A percentile compares a stretch with the other conserved stretches of the same genome.
Conservation (phyloP, 2,797 vertebrate genomes). For the Botia kubotai region DNA sequence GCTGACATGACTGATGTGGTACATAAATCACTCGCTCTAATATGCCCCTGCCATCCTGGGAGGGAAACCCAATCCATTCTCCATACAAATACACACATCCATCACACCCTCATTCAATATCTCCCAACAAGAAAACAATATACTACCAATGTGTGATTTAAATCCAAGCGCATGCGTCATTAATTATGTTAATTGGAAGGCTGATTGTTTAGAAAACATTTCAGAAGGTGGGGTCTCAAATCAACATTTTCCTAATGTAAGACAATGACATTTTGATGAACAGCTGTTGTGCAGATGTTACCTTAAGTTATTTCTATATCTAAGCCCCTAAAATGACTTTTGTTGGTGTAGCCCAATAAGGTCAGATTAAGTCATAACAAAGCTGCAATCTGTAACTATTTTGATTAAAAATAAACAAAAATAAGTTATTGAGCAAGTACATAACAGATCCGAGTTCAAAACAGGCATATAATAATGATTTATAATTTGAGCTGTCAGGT, state of each 20-base stretch:
- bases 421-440: too few relatives aligned
- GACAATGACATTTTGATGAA: background rate
- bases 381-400: too few relatives aligned
- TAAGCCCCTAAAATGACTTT: too few relatives aligned
- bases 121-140: constrained; percentile 55
- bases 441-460: too few relatives aligned
- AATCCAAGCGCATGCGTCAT: constrained; percentile 51
- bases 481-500: too few relatives aligned
- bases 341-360: too few relatives aligned
- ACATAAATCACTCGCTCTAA: constrained; percentile 53
- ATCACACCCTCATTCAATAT: constrained; percentile 56
- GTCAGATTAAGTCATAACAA: too few relatives aligned
- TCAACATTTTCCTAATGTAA: background rate
- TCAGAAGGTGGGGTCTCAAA: constrained; percentile 2
- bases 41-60: constrained; percentile 43
- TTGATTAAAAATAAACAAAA: too few relatives aligned
- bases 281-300: too few relatives aligned
- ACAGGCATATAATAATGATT: too few relatives aligned
- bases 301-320: too few relatives aligned
- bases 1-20: constrained; percentile 41
- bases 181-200: constrained; percentile 57
- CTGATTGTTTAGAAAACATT: constrained; percentile 44
- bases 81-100: constrained; percentile 48
- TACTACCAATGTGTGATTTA: constrained; percentile 56
- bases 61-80: constrained; percentile 44